These are phyloP conservation scores for Furnarius figulus DNA, from an alignment of 2,113 vertebrate genomes.

Conservation along the genomic window DNA sequence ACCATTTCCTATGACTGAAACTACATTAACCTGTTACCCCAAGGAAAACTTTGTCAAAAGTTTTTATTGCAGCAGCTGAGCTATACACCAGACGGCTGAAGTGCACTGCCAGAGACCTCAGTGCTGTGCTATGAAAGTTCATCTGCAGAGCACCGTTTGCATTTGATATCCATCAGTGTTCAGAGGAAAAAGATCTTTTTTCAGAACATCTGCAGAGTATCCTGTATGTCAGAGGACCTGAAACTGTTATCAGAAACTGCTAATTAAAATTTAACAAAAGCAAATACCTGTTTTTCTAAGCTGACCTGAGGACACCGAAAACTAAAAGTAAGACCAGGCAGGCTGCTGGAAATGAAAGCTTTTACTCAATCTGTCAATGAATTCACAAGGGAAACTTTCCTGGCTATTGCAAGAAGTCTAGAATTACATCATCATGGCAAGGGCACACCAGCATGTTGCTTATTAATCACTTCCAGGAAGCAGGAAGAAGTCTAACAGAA, in stretches of 20 bases:
- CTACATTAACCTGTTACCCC: constrained; percentile 48
- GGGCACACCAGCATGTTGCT: neutral
- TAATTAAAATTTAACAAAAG: constrained; percentile 35
- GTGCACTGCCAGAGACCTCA: neutral
- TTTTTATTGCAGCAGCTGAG: neutral
- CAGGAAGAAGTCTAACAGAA: constrained; percentile 17
- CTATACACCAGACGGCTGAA: constrained; percentile 1
- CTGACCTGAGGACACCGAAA: neutral
- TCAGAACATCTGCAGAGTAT: constrained; percentile 25
- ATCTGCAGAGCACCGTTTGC: neutral
- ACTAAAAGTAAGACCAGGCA: neutral
- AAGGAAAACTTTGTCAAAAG: constrained; percentile 42
- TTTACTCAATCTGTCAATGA: constrained; percentile 9
- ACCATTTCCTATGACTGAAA: constrained; percentile 53
- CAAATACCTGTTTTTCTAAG: neutral
- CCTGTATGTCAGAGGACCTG: neutral
- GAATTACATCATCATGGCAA: constrained; percentile 34
- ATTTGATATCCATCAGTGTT: neutral
- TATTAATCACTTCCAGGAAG: constrained; percentile 46
- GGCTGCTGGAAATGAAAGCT: neutral
- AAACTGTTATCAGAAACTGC: constrained; percentile 13
- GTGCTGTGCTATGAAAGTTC: neutral
- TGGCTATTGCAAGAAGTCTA: neutral
- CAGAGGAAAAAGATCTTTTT: constrained; percentile 24
- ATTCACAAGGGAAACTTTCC: neutral